A percentile compares a stretch with the other conserved stretches of the same genome.
Evolutionary conservation across 2,113 vertebrate species (phyloP).

Genomic region (Plecturocebus donacophilus): DNA sequence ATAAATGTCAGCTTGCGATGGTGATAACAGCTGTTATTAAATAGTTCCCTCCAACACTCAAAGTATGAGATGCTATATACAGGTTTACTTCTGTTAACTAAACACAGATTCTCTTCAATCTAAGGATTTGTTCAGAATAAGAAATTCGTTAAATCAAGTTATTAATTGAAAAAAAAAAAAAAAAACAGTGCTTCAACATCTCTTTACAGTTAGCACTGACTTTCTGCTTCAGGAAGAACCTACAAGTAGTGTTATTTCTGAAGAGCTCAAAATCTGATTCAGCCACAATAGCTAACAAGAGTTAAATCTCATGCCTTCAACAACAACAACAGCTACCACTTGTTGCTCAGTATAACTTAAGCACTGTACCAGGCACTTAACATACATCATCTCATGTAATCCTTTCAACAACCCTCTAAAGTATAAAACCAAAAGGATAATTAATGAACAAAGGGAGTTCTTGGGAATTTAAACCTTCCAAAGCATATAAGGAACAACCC

Average conservation of each 20-base stretch:
- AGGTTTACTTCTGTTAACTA: slow-evolving; percentile 34
- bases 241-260: not conserved
- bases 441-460: slow-evolving; percentile 24
- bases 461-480: slow-evolving; percentile 10
- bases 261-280: slow-evolving; percentile 23
- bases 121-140: slow-evolving; percentile 23
- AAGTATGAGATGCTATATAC: not conserved
- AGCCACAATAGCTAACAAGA: slow-evolving; percentile 19
- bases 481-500: slow-evolving; percentile 11
- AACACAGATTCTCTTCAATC: not conserved
- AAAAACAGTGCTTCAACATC: slow-evolving; percentile 17
- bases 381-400: slow-evolving; percentile 49
- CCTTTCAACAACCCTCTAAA: slow-evolving; percentile 53
- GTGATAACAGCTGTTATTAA: not conserved
- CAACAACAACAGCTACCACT: not conserved
- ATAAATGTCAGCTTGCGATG: not conserved
- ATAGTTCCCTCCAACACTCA: not conserved
- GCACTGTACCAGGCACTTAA: slow-evolving; percentile 54
- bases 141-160: slow-evolving; percentile 51
- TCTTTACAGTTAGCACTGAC: slow-evolving; percentile 20
- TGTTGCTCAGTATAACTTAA: slow-evolving; percentile 14
- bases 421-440: slow-evolving; percentile 43
- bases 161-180: slow-evolving; percentile 7
- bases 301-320: slow-evolving; percentile 20
- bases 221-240: slow-evolving; percentile 34